A percentile compares a stretch with the other conserved stretches of the same genome.
These are phyloP conservation scores for Heloderma charlesbogerti DNA, from an alignment of 2,113 vertebrate genomes.

Conservation along the genomic window DNA sequence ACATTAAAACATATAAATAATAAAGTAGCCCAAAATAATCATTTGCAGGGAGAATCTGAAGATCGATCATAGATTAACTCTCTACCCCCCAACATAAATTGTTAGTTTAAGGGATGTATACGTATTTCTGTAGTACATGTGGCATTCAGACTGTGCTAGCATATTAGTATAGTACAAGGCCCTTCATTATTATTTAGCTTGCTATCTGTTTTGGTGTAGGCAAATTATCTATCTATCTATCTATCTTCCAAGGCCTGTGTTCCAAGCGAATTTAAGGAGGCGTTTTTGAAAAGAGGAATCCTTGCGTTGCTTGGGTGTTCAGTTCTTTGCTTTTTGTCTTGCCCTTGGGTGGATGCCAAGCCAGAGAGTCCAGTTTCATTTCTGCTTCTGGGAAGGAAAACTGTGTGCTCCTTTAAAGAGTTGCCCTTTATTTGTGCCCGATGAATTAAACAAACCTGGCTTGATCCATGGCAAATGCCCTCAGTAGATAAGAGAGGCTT, in stretches of 20 bases:
- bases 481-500: conserved; percentile 16
- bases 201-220: neutral
- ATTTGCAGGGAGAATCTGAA: neutral
- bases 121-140: neutral
- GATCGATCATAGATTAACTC: neutral
- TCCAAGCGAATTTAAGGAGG: neutral
- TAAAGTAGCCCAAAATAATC: neutral
- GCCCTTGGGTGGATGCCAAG: conserved; percentile 31
- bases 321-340: conserved; percentile 18
- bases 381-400: conserved; percentile 43
- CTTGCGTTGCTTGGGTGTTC: conserved; percentile 15
- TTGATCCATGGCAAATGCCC: conserved; percentile 7
- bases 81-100: neutral
- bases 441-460: conserved; percentile 34
- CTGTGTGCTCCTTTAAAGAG: conserved; percentile 20
- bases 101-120: neutral
- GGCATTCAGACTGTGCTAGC: neutral
- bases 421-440: conserved; percentile 25
- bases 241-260: neutral
- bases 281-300: conserved; percentile 1
- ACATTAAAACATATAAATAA: neutral
- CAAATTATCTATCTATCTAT: neutral
- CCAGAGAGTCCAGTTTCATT: conserved; percentile 30
- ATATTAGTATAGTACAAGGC: neutral
- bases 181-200: neutral